A percentile compares a stretch with the other conserved stretches of the same genome.
Conservation (phyloP, 2,888 invertebrate species). For the Drosophila tripunctata region DNA sequence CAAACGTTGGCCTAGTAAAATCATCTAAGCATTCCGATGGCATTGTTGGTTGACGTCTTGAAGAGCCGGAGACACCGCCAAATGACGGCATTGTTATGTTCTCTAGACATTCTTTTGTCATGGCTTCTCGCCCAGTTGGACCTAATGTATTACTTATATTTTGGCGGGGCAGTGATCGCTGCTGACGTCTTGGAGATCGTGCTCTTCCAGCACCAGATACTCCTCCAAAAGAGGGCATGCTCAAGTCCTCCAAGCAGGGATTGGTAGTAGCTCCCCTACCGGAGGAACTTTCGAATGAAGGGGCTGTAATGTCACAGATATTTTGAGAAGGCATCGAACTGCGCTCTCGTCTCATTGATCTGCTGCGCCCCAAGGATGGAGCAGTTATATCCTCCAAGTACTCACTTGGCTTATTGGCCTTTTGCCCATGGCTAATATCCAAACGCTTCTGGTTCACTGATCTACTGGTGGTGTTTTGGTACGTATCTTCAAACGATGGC, state of each 20-base stretch:
- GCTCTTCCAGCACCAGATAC: neutral
- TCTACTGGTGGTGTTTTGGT: too few species aligned
- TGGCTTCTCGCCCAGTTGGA: neutral
- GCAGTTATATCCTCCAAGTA: constrained; percentile 25
- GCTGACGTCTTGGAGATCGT: neutral
- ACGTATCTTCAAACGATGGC: constrained; percentile 4
- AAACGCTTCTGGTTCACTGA: neutral
- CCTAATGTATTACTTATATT: constrained; percentile 1
- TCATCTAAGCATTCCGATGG: constrained; percentile 5
- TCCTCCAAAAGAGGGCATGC: constrained; percentile 15
- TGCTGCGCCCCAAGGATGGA: constrained; percentile 19
- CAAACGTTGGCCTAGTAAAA: constrained; percentile 18
- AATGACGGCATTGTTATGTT: constrained; percentile 34
- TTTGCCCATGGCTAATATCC: neutral
- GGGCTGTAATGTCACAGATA: constrained; percentile 10
- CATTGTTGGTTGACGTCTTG: neutral
- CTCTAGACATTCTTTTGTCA: constrained; percentile 1
- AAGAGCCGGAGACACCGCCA: neutral
- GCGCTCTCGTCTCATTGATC: neutral
- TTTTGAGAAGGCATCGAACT: constrained; percentile 1
- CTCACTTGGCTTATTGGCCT: neutral
- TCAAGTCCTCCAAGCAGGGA: constrained; percentile 19
- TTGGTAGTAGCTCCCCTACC: neutral
- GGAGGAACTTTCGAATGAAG: neutral
- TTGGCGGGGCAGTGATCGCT: too few species aligned